Evolutionary conservation across 30 jellyfish, hydroid and myxozoan species (phyloP).

Genomic region (Hydra vulgaris): DNA sequence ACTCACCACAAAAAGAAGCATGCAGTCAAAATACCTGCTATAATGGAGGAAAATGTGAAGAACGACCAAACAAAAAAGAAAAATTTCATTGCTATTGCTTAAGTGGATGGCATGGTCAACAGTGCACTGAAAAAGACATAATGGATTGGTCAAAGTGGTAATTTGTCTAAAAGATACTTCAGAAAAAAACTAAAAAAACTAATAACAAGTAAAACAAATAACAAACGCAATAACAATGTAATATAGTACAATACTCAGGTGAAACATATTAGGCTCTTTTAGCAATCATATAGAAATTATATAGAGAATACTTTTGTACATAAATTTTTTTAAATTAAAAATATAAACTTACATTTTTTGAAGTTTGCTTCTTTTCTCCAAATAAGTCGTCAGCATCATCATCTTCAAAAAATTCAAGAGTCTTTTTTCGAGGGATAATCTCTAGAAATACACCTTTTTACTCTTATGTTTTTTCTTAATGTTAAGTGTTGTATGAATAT

Average conservation of each 20-base stretch:
- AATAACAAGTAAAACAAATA: too few species aligned
- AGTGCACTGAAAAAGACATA: slow-evolving; percentile 3
- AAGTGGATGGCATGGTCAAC: slow-evolving; percentile 5
- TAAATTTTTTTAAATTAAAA: too few species aligned
- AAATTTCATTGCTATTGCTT: neutral
- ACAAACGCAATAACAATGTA: too few species aligned
- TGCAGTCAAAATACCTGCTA: neutral
- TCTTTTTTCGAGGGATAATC: slow-evolving; percentile 47
- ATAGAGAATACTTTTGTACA: too few species aligned
- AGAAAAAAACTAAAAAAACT: too few species aligned
- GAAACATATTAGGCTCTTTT: too few species aligned
- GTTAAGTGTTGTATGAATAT: too few species aligned
- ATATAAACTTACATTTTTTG: neutral
- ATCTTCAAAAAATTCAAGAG: slow-evolving; percentile 72
- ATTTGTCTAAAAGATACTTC: neutral
- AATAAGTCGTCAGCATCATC: slow-evolving; percentile 64
- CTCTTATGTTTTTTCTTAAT: too few species aligned
- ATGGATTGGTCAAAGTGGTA: slow-evolving; percentile 8
- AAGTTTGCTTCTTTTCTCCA: slow-evolving; percentile 6
- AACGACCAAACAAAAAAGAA: neutral
- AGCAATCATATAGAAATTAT: too few species aligned
- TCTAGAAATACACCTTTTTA: neutral
- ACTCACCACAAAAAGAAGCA: neutral
- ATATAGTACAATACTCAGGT: too few species aligned
- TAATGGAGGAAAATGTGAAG: slow-evolving; percentile 12